These are phyloP conservation scores for Catagonus wagneri DNA, from an alignment of 2,113 vertebrate genomes.

Conservation along the genomic window DNA sequence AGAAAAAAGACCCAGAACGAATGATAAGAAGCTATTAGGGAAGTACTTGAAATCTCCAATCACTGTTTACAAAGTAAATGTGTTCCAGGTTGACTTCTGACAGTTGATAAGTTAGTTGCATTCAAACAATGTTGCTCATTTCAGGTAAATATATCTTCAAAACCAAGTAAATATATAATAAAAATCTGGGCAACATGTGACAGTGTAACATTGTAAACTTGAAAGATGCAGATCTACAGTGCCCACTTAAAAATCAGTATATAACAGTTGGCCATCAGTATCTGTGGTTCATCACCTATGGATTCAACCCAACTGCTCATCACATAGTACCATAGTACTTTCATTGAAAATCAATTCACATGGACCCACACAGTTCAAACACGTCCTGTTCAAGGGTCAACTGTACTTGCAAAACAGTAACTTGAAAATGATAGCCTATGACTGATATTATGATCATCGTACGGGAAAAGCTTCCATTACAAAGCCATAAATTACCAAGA, in stretches of 20 bases:
- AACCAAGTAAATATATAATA: background rate
- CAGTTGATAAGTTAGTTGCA: background rate
- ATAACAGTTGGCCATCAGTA: background rate
- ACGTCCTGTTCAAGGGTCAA: background rate
- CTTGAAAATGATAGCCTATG: background rate
- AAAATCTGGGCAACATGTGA: slow-evolving; percentile 7
- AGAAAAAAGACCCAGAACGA: slow-evolving; percentile 31
- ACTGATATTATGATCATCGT: background rate
- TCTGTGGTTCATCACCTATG: background rate
- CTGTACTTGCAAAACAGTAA: background rate
- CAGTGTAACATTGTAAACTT: background rate
- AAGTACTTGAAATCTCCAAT: slow-evolving; percentile 36
- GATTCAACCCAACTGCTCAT: background rate
- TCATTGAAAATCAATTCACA: background rate
- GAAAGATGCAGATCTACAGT: background rate
- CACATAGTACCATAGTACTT: background rate
- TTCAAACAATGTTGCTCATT: background rate
- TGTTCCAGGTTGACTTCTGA: background rate
- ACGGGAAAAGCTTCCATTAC: slow-evolving; percentile 28
- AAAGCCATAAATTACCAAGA: slow-evolving; percentile 10
- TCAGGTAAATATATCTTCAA: background rate
- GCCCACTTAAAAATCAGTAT: background rate
- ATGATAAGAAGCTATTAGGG: background rate
- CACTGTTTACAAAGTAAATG: slow-evolving; percentile 32
- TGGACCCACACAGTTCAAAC: background rate